Percentiles rank a stretch among this genome's conserved stretches.
Conservation (phyloP, 2,113 vertebrate genomes). For the Elgaria multicarinata region DNA sequence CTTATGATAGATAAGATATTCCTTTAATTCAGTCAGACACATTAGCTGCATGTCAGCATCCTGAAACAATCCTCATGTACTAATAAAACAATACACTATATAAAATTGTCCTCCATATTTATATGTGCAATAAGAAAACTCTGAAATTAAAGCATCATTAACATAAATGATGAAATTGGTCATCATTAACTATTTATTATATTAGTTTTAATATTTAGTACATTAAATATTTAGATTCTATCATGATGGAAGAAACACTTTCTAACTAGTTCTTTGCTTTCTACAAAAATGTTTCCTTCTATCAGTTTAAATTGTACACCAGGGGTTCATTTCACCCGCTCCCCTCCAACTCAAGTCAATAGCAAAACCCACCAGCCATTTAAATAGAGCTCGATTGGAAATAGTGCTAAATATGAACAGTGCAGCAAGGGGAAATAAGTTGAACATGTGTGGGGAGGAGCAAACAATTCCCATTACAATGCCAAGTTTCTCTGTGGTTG, state of each 20-base stretch:
- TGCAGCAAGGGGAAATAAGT: neutral
- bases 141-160: slow-evolving; percentile 3
- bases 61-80: neutral
- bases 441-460: neutral
- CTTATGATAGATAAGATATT: neutral
- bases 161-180: neutral
- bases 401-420: neutral
- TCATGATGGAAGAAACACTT: neutral
- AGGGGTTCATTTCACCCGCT: neutral
- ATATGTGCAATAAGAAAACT: neutral
- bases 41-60: slow-evolving; percentile 42
- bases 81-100: slow-evolving; percentile 26
- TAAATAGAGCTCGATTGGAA: neutral
- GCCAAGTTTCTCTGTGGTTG: neutral
- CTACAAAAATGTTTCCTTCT: neutral
- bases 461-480: neutral
- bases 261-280: neutral
- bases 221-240: slow-evolving; percentile 1
- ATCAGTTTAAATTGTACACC: neutral
- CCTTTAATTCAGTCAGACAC: slow-evolving; percentile 4
- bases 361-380: neutral
- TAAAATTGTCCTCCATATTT: neutral
- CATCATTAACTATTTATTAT: slow-evolving; percentile 14
- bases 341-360: neutral
- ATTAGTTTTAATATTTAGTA: slow-evolving; percentile 15